phyloP scores from a whole-genome alignment of 2,797 vertebrate species.

The Oreonectes daqikongensis region DNA sequence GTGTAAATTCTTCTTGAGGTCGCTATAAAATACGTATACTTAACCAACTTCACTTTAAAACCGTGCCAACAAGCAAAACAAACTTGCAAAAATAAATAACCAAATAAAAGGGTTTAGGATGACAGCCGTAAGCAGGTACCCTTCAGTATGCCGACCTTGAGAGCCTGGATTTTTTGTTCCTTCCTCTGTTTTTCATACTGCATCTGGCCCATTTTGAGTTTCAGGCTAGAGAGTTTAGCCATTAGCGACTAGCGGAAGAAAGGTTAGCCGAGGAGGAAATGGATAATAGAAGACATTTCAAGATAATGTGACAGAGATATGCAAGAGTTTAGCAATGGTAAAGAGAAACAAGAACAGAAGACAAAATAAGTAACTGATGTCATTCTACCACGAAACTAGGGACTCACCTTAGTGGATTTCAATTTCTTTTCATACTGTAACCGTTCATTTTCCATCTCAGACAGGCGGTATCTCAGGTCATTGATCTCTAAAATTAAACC shows the following conservation, averaged over 20 bases:
- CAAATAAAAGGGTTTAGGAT: constrained; percentile 61
- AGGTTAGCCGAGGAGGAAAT: constrained; percentile 76
- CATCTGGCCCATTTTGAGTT: constrained; percentile 99
- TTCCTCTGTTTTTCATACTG: constrained; percentile 97
- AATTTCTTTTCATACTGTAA: constrained; percentile 95
- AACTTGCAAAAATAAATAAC: constrained; percentile 52
- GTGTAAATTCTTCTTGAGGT: too few species aligned
- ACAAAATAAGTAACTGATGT: neutral
- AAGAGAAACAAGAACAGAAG: constrained; percentile 22
- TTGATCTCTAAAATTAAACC: constrained; percentile 91
- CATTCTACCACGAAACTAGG: neutral
- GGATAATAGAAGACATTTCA: constrained; percentile 66
- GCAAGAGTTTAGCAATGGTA: constrained; percentile 6
- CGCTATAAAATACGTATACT: neutral
- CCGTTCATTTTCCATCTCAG: constrained; percentile 90
- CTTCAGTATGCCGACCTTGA: constrained; percentile 86
- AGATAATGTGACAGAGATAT: constrained; percentile 34
- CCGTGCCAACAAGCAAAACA: neutral
- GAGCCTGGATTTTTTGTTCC: constrained; percentile 89
- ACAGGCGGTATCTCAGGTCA: constrained; percentile 87
- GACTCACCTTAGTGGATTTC: constrained; percentile 92
- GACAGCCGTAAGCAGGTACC: constrained; percentile 66
- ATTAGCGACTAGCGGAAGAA: constrained; percentile 91
- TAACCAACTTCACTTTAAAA: neutral
- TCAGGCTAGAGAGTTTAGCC: constrained; percentile 99